Base-by-base conservation (phyloP, 2,888 invertebrate genomes). In the Epiblema foenella region DNA sequence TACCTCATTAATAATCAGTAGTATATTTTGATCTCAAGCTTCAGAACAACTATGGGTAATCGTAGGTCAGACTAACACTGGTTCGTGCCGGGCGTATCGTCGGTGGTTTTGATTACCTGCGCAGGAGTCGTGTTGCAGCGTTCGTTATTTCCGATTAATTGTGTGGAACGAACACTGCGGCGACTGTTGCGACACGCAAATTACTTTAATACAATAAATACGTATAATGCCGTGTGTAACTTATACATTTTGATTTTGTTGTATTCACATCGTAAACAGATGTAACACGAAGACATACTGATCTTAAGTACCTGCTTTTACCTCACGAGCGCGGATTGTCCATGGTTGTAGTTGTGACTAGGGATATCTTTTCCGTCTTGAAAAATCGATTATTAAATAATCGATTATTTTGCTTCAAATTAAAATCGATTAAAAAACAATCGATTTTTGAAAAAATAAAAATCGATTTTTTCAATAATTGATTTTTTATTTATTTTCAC, bases 111-210 rank as follows among this genome's bases (percentile, higher is more conserved):
- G 15, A n/a, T n/a, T 46, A n/a, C 46, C 46, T 5, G 46, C 46
- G n/a, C 46, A 46, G 46, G 46, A 15, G 85, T 90, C 89, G 86
- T 84, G 87, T 91, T 87, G 85, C 90, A 85, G 85, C 85, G 86
- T 91, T 91, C 90, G 88, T 91, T 91, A 91, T 90, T 91, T 85
- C 84, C 86, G 84, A 88, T 89, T 90, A 91, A 93, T 91, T 91
- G 91, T 85, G 88, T 87, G 90, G 90, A 90, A 90, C 91, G 84
- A 86, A 84, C 85, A 90, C 93, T 93, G 75, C 74, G 75, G 77
- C 79, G 78, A 69, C 79, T 75, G 75, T 71, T 73, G 74, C 72
- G 79, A 83, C 86, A 85, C 84, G 83, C 81, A 83, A 81, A 71
- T 73, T 64, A 73, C 70, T 67, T 63, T 70, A 67, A 73, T 56